Percentiles rank a stretch among this genome's conserved stretches.
These are phyloP conservation scores for Papilio demoleus DNA, from an alignment of 2,888 invertebrate genomes.

Conservation along the genomic window DNA sequence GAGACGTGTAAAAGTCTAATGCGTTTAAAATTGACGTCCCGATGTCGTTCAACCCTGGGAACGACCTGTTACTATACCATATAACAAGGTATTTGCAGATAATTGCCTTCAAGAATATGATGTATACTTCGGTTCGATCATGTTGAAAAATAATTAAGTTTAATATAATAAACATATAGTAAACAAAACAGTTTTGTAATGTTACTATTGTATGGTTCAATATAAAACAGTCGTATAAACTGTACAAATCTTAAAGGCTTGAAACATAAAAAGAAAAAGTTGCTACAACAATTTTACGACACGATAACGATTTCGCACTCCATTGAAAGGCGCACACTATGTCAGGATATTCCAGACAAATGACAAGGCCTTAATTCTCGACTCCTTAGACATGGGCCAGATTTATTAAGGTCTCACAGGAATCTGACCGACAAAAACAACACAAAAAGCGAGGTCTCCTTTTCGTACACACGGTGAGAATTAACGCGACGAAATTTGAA, in stretches of 20 bases:
- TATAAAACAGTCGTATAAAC: neutral
- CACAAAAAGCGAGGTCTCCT: constrained; percentile 50
- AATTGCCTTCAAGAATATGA: constrained; percentile 3
- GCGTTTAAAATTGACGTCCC: constrained; percentile 39
- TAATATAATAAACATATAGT: neutral
- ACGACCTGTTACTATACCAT: constrained; percentile 1
- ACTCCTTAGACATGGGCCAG: constrained; percentile 61
- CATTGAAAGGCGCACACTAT: constrained; percentile 49
- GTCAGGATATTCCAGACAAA: constrained; percentile 63
- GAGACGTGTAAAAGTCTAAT: constrained; percentile 40
- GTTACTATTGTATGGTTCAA: neutral
- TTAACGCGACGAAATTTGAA: constrained; percentile 59
- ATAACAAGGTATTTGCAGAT: constrained; percentile 9
- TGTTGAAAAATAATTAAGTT: neutral
- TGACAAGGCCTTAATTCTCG: constrained; percentile 60
- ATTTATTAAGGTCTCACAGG: constrained; percentile 70
- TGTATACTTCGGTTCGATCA: neutral
- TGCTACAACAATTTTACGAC: constrained; percentile 38
- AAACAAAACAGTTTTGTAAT: neutral
- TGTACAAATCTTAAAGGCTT: constrained; percentile 18
- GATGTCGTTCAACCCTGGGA: constrained; percentile 33
- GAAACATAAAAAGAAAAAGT: constrained; percentile 16
- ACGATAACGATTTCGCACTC: constrained; percentile 44
- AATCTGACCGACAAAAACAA: constrained; percentile 55
- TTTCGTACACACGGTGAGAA: constrained; percentile 60